These are phyloP conservation scores for Tinea semifulvella DNA, from an alignment of 2,888 invertebrate species.

Conservation along the genomic window DNA sequence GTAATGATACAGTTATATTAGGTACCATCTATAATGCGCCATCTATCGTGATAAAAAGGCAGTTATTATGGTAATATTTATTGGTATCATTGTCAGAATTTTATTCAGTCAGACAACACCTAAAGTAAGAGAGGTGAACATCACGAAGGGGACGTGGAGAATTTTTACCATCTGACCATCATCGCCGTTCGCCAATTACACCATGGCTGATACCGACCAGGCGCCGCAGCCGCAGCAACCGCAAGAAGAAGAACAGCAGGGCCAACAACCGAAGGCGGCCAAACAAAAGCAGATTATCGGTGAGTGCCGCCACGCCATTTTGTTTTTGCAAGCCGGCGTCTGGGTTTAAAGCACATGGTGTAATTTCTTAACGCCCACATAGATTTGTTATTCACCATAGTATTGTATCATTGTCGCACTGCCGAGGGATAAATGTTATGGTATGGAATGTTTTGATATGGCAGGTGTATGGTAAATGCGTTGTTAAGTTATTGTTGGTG, in stretches of 20 bases:
- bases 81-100: neutral
- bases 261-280: slow-evolving; percentile 70
- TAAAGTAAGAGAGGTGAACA: slow-evolving; percentile 74
- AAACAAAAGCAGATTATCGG: slow-evolving; percentile 91
- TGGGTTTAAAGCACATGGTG: slow-evolving; percentile 48
- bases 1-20: too few species aligned
- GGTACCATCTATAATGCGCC: too few species aligned
- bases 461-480: too few species aligned
- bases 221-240: slow-evolving; percentile 77
- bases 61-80: too few species aligned
- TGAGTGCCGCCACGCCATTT: slow-evolving; percentile 68
- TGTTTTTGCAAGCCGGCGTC: slow-evolving; percentile 47
- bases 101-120: slow-evolving; percentile 28
- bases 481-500: too few species aligned
- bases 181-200: slow-evolving; percentile 81
- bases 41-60: too few species aligned
- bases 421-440: too few species aligned
- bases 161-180: slow-evolving; percentile 74
- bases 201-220: slow-evolving; percentile 97
- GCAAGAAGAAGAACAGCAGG: slow-evolving; percentile 68
- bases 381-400: too few species aligned
- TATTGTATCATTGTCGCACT: too few species aligned
- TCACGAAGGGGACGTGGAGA: slow-evolving; percentile 81
- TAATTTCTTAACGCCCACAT: slow-evolving; percentile 17
- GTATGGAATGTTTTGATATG: too few species aligned